Conservation (phyloP, 2,888 invertebrate genomes). For the Callinectes sapidus region DNA sequence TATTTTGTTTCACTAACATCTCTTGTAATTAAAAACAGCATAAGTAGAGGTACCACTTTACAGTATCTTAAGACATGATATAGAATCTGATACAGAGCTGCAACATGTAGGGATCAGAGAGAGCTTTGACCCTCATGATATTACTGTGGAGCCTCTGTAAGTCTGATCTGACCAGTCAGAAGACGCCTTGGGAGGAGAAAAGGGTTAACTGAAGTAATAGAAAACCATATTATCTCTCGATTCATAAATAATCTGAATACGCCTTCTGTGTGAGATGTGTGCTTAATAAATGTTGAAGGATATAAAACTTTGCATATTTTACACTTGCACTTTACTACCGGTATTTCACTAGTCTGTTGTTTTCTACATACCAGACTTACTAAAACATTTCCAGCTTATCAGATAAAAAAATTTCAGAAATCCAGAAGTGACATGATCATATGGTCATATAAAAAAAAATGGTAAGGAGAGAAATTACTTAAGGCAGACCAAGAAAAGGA, state of each 20-base stretch:
- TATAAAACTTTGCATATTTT: slow-evolving; percentile 4
- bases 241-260: background rate
- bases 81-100: slow-evolving; percentile 14
- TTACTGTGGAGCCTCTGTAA: background rate
- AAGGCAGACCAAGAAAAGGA: too few species aligned
- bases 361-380: background rate
- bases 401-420: too few species aligned
- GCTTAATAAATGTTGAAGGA: background rate
- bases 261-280: background rate
- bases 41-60: background rate
- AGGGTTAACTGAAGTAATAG: background rate
- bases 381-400: too few species aligned
- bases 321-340: background rate
- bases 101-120: background rate
- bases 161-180: background rate
- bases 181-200: background rate
- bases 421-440: too few species aligned
- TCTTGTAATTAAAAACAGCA: background rate
- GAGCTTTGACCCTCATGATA: background rate
- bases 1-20: slow-evolving; percentile 30
- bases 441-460: too few species aligned
- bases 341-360: background rate
- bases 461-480: too few species aligned
- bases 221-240: background rate
- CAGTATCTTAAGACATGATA: background rate